Conservation (phyloP, 2,113 vertebrate species). For the Tetrax tetrax region DNA sequence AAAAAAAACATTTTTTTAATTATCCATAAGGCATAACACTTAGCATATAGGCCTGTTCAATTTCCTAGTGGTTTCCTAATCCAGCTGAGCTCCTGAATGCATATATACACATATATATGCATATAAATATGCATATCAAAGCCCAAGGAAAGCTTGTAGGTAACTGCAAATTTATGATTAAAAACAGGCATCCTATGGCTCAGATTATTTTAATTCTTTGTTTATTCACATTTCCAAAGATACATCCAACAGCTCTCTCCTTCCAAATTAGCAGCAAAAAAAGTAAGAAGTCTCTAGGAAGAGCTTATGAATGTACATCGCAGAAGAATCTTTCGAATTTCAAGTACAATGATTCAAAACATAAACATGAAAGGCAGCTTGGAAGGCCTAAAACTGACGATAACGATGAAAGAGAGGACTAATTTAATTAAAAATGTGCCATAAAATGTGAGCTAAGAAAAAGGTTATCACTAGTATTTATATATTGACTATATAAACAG, state of each 20-base stretch:
- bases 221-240: not conserved
- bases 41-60: not conserved
- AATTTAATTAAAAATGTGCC: not conserved
- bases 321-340: not conserved
- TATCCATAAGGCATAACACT: not conserved
- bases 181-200: not conserved
- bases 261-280: not conserved
- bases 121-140: not conserved
- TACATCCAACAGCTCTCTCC: not conserved
- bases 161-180: not conserved
- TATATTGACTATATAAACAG: not conserved
- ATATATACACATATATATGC: not conserved
- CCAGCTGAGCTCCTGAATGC: not conserved
- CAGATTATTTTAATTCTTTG: not conserved
- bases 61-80: not conserved
- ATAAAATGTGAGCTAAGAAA: not conserved
- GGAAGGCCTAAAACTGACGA: not conserved
- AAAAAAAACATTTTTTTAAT: not conserved
- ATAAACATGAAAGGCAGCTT: not conserved
- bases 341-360: not conserved
- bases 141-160: not conserved
- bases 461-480: not conserved
- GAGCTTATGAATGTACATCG: rapidly evolving
- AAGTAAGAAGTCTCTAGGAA: not conserved
- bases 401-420: not conserved